Evolutionary conservation across 1,140 invertebrate genomes (phyloP).

Genomic region (Hycleus cichorii): DNA sequence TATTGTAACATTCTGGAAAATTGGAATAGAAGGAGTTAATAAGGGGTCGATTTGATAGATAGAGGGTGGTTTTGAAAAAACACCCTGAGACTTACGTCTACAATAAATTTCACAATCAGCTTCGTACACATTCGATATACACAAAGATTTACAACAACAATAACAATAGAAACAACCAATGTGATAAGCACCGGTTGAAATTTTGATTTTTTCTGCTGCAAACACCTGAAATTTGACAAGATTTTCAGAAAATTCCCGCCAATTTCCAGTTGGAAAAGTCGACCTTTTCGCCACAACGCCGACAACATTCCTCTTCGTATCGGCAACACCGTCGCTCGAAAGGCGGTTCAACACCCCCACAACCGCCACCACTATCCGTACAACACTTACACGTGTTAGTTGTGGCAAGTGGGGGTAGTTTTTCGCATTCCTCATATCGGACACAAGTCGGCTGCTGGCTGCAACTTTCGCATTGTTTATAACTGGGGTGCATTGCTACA

Average conservation of each 20-base stretch:
- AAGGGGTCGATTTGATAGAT: background rate
- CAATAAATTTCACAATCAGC: conserved; percentile 47
- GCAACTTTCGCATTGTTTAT: background rate
- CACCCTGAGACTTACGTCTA: conserved; percentile 41
- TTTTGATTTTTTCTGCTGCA: conserved; percentile 37
- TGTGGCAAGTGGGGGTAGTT: background rate
- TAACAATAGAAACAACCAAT: conserved; percentile 47
- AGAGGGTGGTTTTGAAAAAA: conserved; percentile 4
- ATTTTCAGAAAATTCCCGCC: background rate
- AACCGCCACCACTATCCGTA: conserved; percentile 2
- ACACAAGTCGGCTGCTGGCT: background rate
- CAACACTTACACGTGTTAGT: conserved; percentile 4
- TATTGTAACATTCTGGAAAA: conserved; percentile 25
- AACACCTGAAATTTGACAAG: conserved; percentile 26
- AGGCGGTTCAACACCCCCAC: background rate
- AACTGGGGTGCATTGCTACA: background rate
- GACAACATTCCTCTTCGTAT: conserved; percentile 1
- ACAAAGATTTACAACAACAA: conserved; percentile 46
- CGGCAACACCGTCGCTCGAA: background rate
- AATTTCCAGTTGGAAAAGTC: too few species aligned
- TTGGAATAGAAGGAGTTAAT: conserved; percentile 12
- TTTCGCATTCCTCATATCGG: background rate
- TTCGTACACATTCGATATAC: conserved; percentile 44
- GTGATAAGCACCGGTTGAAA: conserved; percentile 43
- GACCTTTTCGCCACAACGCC: conserved; percentile 8